Evolutionary conservation across 2,888 invertebrate species (phyloP), one percentile per base, ranked within the genome.

Genomic region (Philaethria dido): DNA sequence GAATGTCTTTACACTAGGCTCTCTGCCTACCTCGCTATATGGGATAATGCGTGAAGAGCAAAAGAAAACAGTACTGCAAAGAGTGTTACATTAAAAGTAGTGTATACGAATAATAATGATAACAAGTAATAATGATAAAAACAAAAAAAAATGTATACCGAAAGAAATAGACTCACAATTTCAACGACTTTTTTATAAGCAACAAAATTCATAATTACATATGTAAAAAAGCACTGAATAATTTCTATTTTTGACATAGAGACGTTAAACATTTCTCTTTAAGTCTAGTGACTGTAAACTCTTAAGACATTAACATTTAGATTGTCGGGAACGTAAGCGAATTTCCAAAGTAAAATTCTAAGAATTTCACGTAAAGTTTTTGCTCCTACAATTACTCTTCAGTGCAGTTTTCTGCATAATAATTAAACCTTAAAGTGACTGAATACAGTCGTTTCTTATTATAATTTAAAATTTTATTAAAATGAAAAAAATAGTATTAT

Each of bases 231-330:
- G 13, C 13, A 13, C 11, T 42, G 33, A 25, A 9, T 16, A n/a
- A 44, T 33, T 52, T 48, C 4, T 29, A 39, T 61, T 61, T 45
- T 61, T 25, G 2, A 50, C 39, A 68, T 36, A 57, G 20, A 65
- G 22, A 44, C 42, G 48, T 61, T 39, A 39, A 42, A 22, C 36
- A 75, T 78, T 77, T 77, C 72, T 77, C 78, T 77, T 77, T 69
- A 71, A 69, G 71, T 68, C 74, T 75, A 72, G 75, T 72, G 73
- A 74, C 60, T 55, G 67, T 74, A 70, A 68, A 69, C 67, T 69
- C 57, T 57, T 59, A 60, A 66, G 69, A 62, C 70, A 75, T 75
- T 74, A 73, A 71, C 75, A 75, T 73, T 73, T 74, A 76, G 72
- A 74, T 75, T 72, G 74, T 74, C 70, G 50, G 65, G 65, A 70